phyloP scores from a whole-genome alignment of 2,888 invertebrate genomes.

The Unio pictorum region DNA sequence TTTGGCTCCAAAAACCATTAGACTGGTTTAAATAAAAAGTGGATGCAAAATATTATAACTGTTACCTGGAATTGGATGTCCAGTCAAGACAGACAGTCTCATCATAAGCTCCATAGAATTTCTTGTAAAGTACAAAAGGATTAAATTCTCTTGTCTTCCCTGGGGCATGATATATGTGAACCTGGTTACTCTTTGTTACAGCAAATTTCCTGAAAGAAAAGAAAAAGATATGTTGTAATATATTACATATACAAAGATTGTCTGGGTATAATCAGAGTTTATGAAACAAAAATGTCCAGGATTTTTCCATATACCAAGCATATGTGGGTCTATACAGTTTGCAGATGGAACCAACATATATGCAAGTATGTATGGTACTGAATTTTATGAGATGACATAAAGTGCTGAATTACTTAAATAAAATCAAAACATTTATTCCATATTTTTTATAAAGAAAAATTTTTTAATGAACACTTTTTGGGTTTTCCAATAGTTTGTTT shows the following conservation, averaged over 20 bases:
- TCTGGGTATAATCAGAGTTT: neutral
- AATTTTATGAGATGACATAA: too few species aligned
- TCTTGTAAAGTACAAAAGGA: conserved; percentile 88
- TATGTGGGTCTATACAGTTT: too few species aligned
- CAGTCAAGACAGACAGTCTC: conserved; percentile 91
- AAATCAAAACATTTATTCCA: too few species aligned
- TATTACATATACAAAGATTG: neutral
- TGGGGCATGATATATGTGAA: conserved; percentile 85
- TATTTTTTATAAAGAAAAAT: too few species aligned
- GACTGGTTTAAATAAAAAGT: neutral
- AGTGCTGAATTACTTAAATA: too few species aligned
- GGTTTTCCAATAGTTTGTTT: too few species aligned
- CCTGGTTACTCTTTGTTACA: conserved; percentile 87
- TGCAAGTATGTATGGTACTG: too few species aligned
- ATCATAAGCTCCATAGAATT: conserved; percentile 87
- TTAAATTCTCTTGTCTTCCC: conserved; percentile 87
- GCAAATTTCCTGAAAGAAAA: conserved; percentile 80
- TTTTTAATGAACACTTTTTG: too few species aligned
- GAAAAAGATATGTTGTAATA: conserved; percentile 4
- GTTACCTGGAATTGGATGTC: conserved; percentile 88
- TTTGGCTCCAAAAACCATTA: neutral
- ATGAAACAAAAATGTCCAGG: too few species aligned
- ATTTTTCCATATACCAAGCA: too few species aligned
- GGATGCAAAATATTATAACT: neutral
- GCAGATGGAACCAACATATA: too few species aligned